Conservation (phyloP, 2,113 vertebrate genomes). For the Ceyx melanurus region DNA sequence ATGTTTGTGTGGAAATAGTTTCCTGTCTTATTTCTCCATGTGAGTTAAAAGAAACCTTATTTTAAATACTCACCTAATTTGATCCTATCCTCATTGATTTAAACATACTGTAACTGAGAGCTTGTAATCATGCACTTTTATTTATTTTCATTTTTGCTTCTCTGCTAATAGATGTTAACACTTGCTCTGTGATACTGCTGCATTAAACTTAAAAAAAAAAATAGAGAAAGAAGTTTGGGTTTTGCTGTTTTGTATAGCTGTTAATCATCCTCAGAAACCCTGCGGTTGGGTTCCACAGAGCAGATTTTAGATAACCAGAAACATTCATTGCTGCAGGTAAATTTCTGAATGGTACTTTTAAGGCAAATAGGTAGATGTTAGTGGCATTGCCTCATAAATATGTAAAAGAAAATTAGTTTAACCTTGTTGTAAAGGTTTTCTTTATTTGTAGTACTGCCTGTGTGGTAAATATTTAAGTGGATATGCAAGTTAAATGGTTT, state of each 20-base stretch:
- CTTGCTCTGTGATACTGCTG: constrained; percentile 4
- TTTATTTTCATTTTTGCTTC: constrained; percentile 6
- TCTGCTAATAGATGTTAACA: constrained; percentile 21
- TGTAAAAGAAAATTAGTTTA: neutral
- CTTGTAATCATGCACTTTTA: neutral
- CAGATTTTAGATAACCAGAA: constrained; percentile 52
- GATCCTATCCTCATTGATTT: constrained; percentile 38
- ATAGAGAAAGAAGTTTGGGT: neutral
- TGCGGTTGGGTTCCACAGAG: neutral
- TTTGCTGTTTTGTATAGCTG: neutral
- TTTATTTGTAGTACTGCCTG: neutral
- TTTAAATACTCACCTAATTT: neutral
- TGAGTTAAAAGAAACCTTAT: constrained; percentile 11
- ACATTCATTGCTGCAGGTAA: neutral
- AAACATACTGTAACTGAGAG: neutral
- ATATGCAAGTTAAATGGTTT: neutral
- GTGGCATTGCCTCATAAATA: neutral
- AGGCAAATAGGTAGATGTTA: neutral
- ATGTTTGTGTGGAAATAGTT: neutral
- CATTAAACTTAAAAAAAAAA: constrained; percentile 29
- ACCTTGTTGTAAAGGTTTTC: neutral
- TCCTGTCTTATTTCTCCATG: neutral
- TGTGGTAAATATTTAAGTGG: neutral
- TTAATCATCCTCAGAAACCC: constrained; percentile 11
- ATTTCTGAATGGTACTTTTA: neutral